phyloP scores from a whole-genome alignment of 2,113 vertebrate genomes.

The Erythrocercus mccallii region DNA sequence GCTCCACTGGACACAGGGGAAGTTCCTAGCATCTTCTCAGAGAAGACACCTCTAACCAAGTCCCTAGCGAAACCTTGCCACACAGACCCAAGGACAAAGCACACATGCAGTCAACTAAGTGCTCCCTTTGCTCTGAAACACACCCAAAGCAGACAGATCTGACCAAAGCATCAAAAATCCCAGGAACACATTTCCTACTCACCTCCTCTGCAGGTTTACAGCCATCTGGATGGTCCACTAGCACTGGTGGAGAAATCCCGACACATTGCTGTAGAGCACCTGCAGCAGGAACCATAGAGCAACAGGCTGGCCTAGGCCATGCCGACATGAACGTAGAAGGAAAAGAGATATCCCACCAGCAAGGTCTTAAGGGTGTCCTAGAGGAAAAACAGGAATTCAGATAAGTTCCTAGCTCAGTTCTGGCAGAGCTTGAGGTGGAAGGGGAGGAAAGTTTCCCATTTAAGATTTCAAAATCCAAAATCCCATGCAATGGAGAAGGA shows the following conservation, averaged over 20 bases:
- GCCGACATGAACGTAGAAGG: not conserved
- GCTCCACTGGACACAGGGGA: not conserved
- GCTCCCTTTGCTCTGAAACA: not conserved
- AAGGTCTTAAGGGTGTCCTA: conserved; percentile 1
- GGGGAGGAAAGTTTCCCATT: not conserved
- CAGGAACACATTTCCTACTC: not conserved
- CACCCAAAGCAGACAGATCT: not conserved
- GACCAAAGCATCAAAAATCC: not conserved
- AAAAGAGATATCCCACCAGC: not conserved
- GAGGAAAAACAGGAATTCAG: conserved; percentile 9
- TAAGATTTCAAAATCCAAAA: not conserved
- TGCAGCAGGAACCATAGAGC: not conserved
- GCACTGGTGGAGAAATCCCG: not conserved
- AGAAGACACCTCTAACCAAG: not conserved
- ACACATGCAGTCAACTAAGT: not conserved
- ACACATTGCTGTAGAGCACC: not conserved
- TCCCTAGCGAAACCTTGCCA: not conserved
- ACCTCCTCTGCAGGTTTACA: conserved; percentile 51
- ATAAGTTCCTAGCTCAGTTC: not conserved
- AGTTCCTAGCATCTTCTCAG: not conserved
- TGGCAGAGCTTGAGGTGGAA: not conserved
- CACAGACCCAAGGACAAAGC: not conserved
- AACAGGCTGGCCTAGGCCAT: conserved; percentile 6
- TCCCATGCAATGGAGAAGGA: not conserved
- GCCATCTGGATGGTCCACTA: conserved; percentile 34